A percentile compares a stretch with the other conserved stretches of the same genome.
Conservation (phyloP, 1,140 invertebrate species). For the Drosophila navojoa region DNA sequence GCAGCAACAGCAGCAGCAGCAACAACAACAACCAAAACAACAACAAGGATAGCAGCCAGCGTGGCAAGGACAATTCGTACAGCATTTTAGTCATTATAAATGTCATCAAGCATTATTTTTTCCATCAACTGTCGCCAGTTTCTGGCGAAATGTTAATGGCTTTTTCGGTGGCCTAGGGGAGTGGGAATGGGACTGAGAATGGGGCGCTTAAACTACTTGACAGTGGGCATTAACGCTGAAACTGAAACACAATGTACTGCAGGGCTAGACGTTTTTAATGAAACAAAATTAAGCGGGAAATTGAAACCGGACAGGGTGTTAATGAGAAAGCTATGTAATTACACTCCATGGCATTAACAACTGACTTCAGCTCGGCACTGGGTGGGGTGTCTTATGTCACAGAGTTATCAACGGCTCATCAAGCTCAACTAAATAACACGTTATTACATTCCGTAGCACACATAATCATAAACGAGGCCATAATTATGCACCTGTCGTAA, state of each 20-base stretch:
- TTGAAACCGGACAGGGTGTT: conserved; percentile 74
- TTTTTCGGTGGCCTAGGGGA: conserved; percentile 15
- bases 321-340: conserved; percentile 62
- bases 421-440: conserved; percentile 49
- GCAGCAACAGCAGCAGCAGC: too few relatives aligned
- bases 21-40: not conserved
- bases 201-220: conserved; percentile 29
- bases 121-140: conserved; percentile 66
- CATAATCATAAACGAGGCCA: conserved; percentile 40
- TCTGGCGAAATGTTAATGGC: conserved; percentile 65
- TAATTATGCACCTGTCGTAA: conserved; percentile 13
- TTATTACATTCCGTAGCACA: conserved; percentile 53
- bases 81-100: conserved; percentile 73
- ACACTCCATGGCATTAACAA: conserved; percentile 47
- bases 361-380: conserved; percentile 50
- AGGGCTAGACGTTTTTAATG: conserved; percentile 67
- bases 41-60: conserved; percentile 5
- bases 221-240: conserved; percentile 41
- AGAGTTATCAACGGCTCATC: conserved; percentile 49
- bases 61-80: conserved; percentile 32
- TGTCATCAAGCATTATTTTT: conserved; percentile 74
- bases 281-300: conserved; percentile 72
- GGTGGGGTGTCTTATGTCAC: conserved; percentile 26
- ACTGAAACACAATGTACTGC: conserved; percentile 42
- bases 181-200: too few relatives aligned